Conservation (phyloP, 2,888 invertebrate genomes). For the Lissocephala sabroskyi region DNA sequence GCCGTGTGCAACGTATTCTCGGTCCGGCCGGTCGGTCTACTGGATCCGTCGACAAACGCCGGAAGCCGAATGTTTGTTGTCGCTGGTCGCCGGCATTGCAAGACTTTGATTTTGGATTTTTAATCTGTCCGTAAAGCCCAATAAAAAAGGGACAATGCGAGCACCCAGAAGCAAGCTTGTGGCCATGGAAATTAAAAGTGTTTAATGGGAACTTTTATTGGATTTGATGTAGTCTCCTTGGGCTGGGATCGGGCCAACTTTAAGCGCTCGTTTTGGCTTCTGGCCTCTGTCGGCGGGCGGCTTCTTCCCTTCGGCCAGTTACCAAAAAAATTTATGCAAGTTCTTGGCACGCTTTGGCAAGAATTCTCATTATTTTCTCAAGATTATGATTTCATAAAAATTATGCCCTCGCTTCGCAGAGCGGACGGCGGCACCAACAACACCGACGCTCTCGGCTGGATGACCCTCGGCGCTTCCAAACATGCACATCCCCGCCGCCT, state of each 20-base stretch:
- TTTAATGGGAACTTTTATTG: slow-evolving; percentile 18
- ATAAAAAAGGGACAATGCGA: neutral
- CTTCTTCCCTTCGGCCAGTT: neutral
- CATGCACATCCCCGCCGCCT: too few relatives aligned
- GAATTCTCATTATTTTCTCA: slow-evolving; percentile 45
- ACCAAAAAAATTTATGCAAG: slow-evolving; percentile 6
- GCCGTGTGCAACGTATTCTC: too few relatives aligned
- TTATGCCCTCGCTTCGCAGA: slow-evolving; percentile 23
- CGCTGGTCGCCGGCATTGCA: slow-evolving; percentile 3
- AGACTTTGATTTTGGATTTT: slow-evolving; percentile 21
- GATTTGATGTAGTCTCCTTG: neutral
- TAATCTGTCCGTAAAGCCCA: slow-evolving; percentile 5
- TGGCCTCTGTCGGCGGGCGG: too few relatives aligned
- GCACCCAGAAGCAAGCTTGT: too few relatives aligned
- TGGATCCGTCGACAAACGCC: slow-evolving; percentile 11
- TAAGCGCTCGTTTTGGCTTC: too few relatives aligned
- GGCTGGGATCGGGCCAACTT: too few relatives aligned
- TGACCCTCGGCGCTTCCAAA: slow-evolving; percentile 21
- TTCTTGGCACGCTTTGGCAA: slow-evolving; percentile 35
- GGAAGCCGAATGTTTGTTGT: slow-evolving; percentile 28
- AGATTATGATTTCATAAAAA: slow-evolving; percentile 42
- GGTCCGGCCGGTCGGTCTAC: neutral
- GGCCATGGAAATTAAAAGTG: slow-evolving; percentile 6
- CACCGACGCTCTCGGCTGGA: slow-evolving; percentile 23
- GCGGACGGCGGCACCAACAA: slow-evolving; percentile 2